These are phyloP conservation scores for Brachionus calyciflorus DNA, from an alignment of 1,140 invertebrate species.

Conservation along the genomic window DNA sequence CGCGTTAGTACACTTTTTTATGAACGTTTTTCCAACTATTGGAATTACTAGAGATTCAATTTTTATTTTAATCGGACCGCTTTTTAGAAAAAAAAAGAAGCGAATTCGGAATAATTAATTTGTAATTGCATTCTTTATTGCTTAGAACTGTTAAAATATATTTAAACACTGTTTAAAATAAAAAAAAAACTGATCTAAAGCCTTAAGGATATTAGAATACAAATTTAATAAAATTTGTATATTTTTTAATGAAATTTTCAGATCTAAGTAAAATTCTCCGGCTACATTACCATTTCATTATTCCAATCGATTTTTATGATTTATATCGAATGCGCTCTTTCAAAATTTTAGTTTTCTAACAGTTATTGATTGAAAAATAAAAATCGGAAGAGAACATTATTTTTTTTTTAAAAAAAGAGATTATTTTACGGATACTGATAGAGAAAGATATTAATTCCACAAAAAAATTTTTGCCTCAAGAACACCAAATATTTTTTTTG, in stretches of 20 bases:
- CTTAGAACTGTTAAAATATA: not conserved
- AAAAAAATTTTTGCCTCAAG: constrained; percentile 29
- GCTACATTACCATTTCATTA: no score
- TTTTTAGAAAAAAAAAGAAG: not conserved
- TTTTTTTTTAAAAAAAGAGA: not conserved
- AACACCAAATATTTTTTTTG: constrained; percentile 15
- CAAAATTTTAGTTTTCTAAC: not conserved
- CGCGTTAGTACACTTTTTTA: constrained; percentile 38
- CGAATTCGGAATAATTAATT: constrained; percentile 1
- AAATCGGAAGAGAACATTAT: constrained; percentile 27
- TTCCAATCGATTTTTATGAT: constrained; percentile 8
- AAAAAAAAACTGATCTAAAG: not conserved
- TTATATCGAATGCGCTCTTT: no score
- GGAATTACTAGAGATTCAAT: no score
- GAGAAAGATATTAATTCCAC: not conserved
- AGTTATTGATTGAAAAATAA: constrained; percentile 21
- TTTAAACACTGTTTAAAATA: no score
- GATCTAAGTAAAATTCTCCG: constrained; percentile 14
- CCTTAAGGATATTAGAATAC: constrained; percentile 18
- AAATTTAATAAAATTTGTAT: constrained; percentile 30
- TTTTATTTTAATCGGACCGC: not conserved
- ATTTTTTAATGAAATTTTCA: not conserved
- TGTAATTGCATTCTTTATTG: constrained; percentile 41
- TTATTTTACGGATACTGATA: constrained; percentile 37
- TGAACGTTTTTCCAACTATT: not conserved